Base-by-base conservation (phyloP, 2,888 invertebrate genomes). In the Phortica magna region DNA sequence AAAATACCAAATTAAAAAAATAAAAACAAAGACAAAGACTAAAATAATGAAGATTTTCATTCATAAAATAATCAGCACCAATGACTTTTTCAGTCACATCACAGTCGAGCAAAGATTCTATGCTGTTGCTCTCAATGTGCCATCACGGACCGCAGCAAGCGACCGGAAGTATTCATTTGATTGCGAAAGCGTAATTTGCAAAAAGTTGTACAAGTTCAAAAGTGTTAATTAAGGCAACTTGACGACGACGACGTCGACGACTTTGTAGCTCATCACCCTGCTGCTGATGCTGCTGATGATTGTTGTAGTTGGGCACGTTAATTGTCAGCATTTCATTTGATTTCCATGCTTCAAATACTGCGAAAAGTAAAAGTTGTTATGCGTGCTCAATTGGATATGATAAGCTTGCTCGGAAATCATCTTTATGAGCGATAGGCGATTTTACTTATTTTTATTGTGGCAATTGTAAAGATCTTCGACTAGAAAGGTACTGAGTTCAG, bases 81-180 rank as follows among this genome's bases (percentile, higher is more conserved):
- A 41, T 41, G 22, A 19, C 22, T 61, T 61, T 7, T 17, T 61
- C 22, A 61, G 9, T 14, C 14, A 12, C 48, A 12, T 48, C 31
- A 31, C 31, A 31, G 48, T 14, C 14, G 48, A 48, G 48, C 61
- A 19, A 61, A 17, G 61, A 61, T 22, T 19, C 59, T 59, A 61
- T 19, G n/a, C 17, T 61, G n/a, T 7, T 61, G 22, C 22, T 12
- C 65, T 76, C 78, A 77, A 74, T 73, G 74, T 68, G 65, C 61
- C 70, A 73, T 70, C 22, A 53, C 43, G 31, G 74, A 64, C 74
- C 76, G 74, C 73, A 10, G 17, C 10, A 43, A 43, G 22, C 39
- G 85, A 83, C 90, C 90, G 90, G 90, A 90, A 90, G 90, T 88
- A 82, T 85, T 85, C 84, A 85, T 89, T 88, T 88, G 84, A 88